A percentile compares a stretch with the other conserved stretches of the same genome.
phyloP scores from a whole-genome alignment of 2,888 invertebrate genomes.

The Sialis lutaria region DNA sequence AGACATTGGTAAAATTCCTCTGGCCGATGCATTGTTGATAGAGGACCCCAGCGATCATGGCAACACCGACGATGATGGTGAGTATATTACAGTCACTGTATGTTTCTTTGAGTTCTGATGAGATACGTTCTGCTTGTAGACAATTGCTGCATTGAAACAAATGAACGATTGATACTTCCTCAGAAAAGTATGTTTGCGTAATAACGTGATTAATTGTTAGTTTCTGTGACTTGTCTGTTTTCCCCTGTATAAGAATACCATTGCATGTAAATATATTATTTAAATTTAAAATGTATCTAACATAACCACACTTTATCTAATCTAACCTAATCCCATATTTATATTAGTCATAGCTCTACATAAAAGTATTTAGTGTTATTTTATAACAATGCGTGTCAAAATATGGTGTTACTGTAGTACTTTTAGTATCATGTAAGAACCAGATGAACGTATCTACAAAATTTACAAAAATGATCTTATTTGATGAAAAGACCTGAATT shows the following conservation, averaged over 20 bases:
- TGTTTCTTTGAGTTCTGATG: background rate
- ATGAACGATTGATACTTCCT: background rate
- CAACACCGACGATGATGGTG: conserved; percentile 51
- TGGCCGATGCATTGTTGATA: conserved; percentile 69
- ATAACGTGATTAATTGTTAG: background rate
- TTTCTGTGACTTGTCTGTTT: background rate
- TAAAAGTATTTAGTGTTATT: no score
- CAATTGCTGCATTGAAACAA: conserved; percentile 3
- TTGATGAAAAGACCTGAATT: no score
- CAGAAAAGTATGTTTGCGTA: background rate
- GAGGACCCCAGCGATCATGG: conserved; percentile 62
- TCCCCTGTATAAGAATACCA: background rate
- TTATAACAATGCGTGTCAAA: no score
- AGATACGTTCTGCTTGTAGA: conserved; percentile 1
- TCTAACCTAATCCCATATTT: no score
- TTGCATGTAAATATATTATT: background rate
- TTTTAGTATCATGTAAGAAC: no score
- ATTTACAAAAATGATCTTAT: no score
- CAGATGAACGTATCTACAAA: no score
- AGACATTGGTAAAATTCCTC: conserved; percentile 63
- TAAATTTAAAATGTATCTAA: no score
- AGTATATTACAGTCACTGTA: conserved; percentile 6
- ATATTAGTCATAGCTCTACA: no score
- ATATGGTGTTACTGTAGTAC: no score
- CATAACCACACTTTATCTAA: no score